phyloP scores from a whole-genome alignment of 2,888 invertebrate genomes.

The Glomeris marginata region DNA sequence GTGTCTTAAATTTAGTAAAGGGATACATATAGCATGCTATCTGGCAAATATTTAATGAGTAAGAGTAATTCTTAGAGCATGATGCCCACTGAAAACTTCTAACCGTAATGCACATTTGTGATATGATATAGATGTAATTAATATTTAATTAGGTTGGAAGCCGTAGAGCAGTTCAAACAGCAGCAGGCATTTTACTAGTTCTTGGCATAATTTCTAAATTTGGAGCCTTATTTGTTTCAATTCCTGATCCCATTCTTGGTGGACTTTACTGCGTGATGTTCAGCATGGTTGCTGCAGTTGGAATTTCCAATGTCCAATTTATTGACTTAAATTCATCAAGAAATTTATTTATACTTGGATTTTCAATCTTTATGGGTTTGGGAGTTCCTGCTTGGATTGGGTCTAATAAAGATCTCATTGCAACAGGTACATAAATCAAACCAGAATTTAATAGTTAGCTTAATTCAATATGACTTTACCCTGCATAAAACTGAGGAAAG shows the following conservation, averaged over 20 bases:
- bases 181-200: slow-evolving; percentile 30
- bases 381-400: slow-evolving; percentile 11
- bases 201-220: slow-evolving; percentile 33
- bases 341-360: slow-evolving; percentile 75
- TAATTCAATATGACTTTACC: too few relatives aligned
- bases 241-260: slow-evolving; percentile 36
- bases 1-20: too few relatives aligned
- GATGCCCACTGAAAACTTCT: too few relatives aligned
- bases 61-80: too few relatives aligned
- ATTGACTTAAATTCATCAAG: slow-evolving; percentile 67
- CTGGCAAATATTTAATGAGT: too few relatives aligned
- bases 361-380: slow-evolving; percentile 70
- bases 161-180: slow-evolving; percentile 29
- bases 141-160: slow-evolving; percentile 27
- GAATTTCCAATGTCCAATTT: slow-evolving; percentile 57
- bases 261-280: slow-evolving; percentile 28
- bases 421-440: slow-evolving; percentile 7
- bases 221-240: slow-evolving; percentile 34
- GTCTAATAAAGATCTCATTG: slow-evolving; percentile 1
- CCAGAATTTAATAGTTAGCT: too few relatives aligned
- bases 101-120: too few relatives aligned
- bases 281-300: slow-evolving; percentile 29
- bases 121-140: too few relatives aligned
- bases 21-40: too few relatives aligned
- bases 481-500: too few relatives aligned